A percentile compares a stretch with the other conserved stretches of the same genome.
Conservation (phyloP, 2,888 invertebrate species). For the Protophormia terraenovae region DNA sequence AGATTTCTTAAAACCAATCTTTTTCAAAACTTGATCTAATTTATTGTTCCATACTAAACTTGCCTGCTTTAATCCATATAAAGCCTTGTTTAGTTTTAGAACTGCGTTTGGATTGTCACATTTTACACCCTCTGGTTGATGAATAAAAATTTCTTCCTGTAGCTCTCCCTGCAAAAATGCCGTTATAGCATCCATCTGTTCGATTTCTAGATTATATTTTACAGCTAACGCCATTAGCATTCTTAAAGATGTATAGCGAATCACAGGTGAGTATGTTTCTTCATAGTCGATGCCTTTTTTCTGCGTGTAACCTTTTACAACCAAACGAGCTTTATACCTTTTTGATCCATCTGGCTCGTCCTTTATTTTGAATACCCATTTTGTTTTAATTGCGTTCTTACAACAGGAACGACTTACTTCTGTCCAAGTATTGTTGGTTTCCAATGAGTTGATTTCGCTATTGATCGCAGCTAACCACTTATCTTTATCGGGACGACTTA, state of each 20-base stretch:
- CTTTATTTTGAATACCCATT: background rate
- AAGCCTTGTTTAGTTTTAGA: background rate
- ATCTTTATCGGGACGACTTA: background rate
- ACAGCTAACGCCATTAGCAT: conserved; percentile 44
- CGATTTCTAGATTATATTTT: background rate
- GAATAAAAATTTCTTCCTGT: background rate
- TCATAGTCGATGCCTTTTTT: conserved; percentile 55
- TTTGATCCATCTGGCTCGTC: background rate
- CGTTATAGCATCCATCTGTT: conserved; percentile 63
- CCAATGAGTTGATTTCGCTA: background rate
- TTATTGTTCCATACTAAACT: background rate
- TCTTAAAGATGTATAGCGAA: conserved; percentile 50
- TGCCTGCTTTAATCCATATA: background rate
- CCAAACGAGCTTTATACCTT: background rate
- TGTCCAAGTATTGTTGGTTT: background rate
- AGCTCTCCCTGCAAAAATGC: conserved; percentile 17
- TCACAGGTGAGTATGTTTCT: conserved; percentile 57
- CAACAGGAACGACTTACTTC: too few relatives aligned
- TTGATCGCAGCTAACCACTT: background rate
- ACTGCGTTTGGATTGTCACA: background rate
- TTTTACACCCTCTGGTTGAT: background rate
- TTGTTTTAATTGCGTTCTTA: background rate
- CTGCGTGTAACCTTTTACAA: background rate
- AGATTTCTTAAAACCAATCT: too few relatives aligned
- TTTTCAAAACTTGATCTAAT: conserved; percentile 22